Percentiles rank a stretch among this genome's conserved stretches.
Conservation (phyloP, 2,888 invertebrate species). For the Zaprionus lineosus region DNA sequence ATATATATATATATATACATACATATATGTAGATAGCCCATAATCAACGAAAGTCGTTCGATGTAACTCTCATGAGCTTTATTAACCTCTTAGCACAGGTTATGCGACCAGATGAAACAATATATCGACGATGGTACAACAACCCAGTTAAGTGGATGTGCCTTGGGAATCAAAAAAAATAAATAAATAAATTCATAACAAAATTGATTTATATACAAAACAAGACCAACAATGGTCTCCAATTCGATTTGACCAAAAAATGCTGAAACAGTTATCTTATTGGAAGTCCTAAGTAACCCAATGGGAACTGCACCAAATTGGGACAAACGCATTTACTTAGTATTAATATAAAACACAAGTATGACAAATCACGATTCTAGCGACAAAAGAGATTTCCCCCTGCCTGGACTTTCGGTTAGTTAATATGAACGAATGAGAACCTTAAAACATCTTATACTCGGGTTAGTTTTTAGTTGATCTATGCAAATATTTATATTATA, state of each 20-base stretch:
- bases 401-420: no score
- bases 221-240: constrained; percentile 44
- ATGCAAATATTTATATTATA: constrained; percentile 31
- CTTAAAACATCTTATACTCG: constrained; percentile 3
- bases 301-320: constrained; percentile 21
- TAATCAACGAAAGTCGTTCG: constrained; percentile 20
- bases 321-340: constrained; percentile 47
- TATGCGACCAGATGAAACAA: constrained; percentile 14
- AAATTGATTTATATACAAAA: constrained; percentile 34
- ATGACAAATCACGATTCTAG: constrained; percentile 36
- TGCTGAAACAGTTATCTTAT: constrained; percentile 34
- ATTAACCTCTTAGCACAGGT: constrained; percentile 27
- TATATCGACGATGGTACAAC: not conserved
- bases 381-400: no score
- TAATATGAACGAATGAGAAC: no score
- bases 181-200: constrained; percentile 56
- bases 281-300: constrained; percentile 1
- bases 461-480: constrained; percentile 41
- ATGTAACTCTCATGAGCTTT: constrained; percentile 45
- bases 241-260: constrained; percentile 22
- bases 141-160: constrained; percentile 47
- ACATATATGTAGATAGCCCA: constrained; percentile 1
- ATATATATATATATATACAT: not conserved
- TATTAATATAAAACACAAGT: constrained; percentile 6
- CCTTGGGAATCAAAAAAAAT: constrained; percentile 42